Percentiles rank a stretch among this genome's conserved stretches.
These are phyloP conservation scores for cattle (Bos taurus) DNA, from an alignment of 2,113 vertebrate species.

Conservation along the genomic window ARS-UCD2.0 NC_037331.1:4500501-4501000, in stretches of 20 bases:
- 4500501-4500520: fast-evolving
- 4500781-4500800: fast-evolving
- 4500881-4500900: fast-evolving
- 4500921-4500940: background rate
- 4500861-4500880: fast-evolving
- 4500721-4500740: background rate
- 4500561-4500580: background rate
- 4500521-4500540: fast-evolving
- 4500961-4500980: background rate
- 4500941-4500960: background rate
- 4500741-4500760: background rate
- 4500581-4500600: background rate
- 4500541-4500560: background rate
- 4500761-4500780: fast-evolving
- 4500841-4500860: background rate
- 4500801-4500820: background rate
- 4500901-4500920: background rate
- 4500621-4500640: background rate
- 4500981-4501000: background rate
- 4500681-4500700: fast-evolving
- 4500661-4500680: background rate
- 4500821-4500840: background rate
- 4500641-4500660: background rate
- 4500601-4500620: background rate
- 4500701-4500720: background rate